Conservation (phyloP, 2,888 invertebrate genomes). For the Lottia gigantea region DNA sequence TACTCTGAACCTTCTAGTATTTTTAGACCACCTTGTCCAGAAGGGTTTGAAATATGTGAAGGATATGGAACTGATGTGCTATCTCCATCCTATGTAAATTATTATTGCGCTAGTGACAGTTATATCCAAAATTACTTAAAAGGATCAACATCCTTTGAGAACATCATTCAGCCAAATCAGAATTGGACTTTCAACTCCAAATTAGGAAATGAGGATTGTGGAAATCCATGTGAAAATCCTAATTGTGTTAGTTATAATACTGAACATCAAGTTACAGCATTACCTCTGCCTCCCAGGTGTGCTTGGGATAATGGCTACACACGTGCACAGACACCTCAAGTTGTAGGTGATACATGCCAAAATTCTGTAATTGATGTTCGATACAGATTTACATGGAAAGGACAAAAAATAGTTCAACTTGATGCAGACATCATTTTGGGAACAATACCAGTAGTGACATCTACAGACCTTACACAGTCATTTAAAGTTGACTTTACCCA, state of each 20-base stretch:
- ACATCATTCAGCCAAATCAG: neutral
- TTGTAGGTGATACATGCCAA: conserved; percentile 36
- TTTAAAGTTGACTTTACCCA: conserved; percentile 47
- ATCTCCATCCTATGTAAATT: conserved; percentile 18
- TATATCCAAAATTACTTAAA: neutral
- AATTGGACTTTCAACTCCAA: neutral
- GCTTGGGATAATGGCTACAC: conserved; percentile 45
- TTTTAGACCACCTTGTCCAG: conserved; percentile 35
- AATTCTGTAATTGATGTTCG: conserved; percentile 58
- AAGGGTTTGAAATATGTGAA: conserved; percentile 26
- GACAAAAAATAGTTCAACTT: conserved; percentile 42
- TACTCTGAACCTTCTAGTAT: conserved; percentile 45
- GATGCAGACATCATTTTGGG: conserved; percentile 54
- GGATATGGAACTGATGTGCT: neutral
- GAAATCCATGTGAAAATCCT: conserved; percentile 2
- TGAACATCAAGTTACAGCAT: neutral
- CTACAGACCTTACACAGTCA: conserved; percentile 46
- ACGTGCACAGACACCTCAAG: conserved; percentile 38
- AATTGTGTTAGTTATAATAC: conserved; percentile 28
- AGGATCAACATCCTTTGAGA: neutral
- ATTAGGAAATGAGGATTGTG: neutral
- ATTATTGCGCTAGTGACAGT: conserved; percentile 15
- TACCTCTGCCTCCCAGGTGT: conserved; percentile 40
- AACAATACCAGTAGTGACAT: conserved; percentile 11
- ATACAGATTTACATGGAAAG: conserved; percentile 58